A percentile compares a stretch with the other conserved stretches of the same genome.
phyloP scores from a whole-genome alignment of 2,797 vertebrate species.

The Oceanodroma leucorhoa region DNA sequence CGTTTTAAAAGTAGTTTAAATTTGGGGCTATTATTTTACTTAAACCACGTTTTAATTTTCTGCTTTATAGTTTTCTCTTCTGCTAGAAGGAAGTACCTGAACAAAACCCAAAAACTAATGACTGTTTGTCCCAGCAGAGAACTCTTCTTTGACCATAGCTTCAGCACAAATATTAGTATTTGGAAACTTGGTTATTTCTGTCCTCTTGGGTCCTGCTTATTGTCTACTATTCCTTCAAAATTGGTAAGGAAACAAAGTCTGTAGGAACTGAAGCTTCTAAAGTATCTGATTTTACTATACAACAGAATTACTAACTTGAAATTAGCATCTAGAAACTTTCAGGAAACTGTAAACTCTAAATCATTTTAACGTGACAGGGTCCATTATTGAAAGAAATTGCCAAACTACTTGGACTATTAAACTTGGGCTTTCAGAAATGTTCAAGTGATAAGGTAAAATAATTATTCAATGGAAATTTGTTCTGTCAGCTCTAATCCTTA shows the following conservation, averaged over 20 bases:
- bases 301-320: neutral
- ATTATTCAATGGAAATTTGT: neutral
- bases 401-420: neutral
- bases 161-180: neutral
- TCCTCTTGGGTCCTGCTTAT: neutral
- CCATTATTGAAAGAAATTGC: neutral
- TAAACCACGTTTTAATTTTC: neutral
- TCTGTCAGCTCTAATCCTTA: neutral
- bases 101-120: neutral
- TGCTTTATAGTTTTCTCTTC: neutral
- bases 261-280: neutral
- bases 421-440: neutral
- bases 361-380: neutral
- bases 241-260: neutral
- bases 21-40: neutral
- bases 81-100: neutral
- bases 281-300: neutral
- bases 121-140: neutral
- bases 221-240: neutral
- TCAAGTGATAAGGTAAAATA: slow-evolving; percentile 6
- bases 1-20: neutral
- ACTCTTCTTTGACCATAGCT: neutral
- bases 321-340: neutral
- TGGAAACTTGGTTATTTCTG: neutral
- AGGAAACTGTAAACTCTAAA: neutral